Base-by-base conservation (phyloP, 1,140 invertebrate species). In the Neomicropteryx cornuta region DNA sequence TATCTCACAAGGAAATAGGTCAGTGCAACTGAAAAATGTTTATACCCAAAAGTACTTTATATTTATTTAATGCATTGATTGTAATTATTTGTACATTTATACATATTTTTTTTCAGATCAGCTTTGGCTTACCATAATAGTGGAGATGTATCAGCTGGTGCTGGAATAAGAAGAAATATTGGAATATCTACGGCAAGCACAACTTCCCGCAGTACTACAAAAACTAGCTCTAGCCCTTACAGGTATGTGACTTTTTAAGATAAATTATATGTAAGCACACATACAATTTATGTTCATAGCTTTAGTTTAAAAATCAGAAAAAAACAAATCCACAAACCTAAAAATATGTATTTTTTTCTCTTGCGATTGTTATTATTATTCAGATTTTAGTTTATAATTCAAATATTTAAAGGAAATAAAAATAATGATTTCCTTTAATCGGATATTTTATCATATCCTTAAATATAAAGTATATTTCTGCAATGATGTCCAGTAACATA, bases 161-260 rank as follows among this genome's bases (percentile, higher is more conserved):
- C 51, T 13, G 67, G 73, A 14, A 68, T 77, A 2, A 66, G 83
- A 43, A 63, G 89, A 32, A 91, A 92, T 53, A 81, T 95, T 43
- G 91, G 91, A 17, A 93, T 96, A 41, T 95, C 91, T n/a, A 91
- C 89, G 1, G 91, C 89, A 1, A 92, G 87, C 38, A 95, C 91
- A 1, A 97, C 91, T 2, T 93, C 89, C 11, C 70, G 89, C 36
- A 94, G 90, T 22, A 96, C 91, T 4, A 91, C 87, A 22, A 96
- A 95, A 62, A 94, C 89, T 5, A 86, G 86, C 49, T 91, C 87
- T 18, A 92, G 87, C 61, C 87, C 89, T 5, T 94, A 93, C 52
- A 77, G 79, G 66, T 76, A 62, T 39, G 54, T 21, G 14, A 8
- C 21, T 28, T 42, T 17, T 45, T 37, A 18, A 35, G 5, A 38